Percentiles rank a stretch among this genome's conserved stretches.
Evolutionary conservation across 2,888 invertebrate genomes (phyloP).

Genomic region (Hartigia nigra): DNA sequence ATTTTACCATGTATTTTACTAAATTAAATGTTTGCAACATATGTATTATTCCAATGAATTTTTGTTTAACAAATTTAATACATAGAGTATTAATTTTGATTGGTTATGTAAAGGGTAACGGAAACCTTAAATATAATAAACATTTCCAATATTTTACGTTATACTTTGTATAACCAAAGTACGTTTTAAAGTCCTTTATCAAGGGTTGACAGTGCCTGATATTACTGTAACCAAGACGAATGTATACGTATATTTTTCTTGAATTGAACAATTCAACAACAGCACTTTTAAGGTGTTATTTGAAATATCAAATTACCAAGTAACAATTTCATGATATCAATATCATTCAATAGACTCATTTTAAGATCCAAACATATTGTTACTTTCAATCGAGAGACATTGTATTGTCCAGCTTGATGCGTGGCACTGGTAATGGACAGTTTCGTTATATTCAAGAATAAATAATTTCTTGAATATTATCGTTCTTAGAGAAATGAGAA

Average conservation of each 20-base stretch:
- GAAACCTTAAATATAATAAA: slow-evolving; percentile 13
- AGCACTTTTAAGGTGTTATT: not conserved
- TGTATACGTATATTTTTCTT: slow-evolving; percentile 36
- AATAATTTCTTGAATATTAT: not conserved
- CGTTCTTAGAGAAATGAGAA: not conserved
- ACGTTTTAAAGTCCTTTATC: slow-evolving; percentile 36
- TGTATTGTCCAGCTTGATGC: not conserved
- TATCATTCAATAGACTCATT: not conserved
- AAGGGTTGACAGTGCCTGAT: slow-evolving; percentile 55
- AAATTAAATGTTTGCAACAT: slow-evolving; percentile 52
- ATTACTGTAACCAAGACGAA: slow-evolving; percentile 34
- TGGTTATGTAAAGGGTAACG: slow-evolving; percentile 12
- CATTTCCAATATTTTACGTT: slow-evolving; percentile 19
- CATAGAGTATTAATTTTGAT: slow-evolving; percentile 17
- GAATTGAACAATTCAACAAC: slow-evolving; percentile 16
- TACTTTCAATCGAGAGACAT: not conserved
- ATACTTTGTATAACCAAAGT: slow-evolving; percentile 23
- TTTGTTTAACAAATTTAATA: slow-evolving; percentile 34
- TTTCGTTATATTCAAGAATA: not conserved
- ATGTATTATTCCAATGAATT: slow-evolving; percentile 44
- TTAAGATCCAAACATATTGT: not conserved
- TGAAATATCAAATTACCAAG: not conserved
- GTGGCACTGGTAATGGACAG: not conserved
- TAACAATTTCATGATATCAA: not conserved
- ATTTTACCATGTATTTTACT: slow-evolving; percentile 56